Evolutionary conservation across 2,113 vertebrate species (phyloP), one percentile per base, ranked within the genome.

Genomic region (Oxyura jamaicensis): DNA sequence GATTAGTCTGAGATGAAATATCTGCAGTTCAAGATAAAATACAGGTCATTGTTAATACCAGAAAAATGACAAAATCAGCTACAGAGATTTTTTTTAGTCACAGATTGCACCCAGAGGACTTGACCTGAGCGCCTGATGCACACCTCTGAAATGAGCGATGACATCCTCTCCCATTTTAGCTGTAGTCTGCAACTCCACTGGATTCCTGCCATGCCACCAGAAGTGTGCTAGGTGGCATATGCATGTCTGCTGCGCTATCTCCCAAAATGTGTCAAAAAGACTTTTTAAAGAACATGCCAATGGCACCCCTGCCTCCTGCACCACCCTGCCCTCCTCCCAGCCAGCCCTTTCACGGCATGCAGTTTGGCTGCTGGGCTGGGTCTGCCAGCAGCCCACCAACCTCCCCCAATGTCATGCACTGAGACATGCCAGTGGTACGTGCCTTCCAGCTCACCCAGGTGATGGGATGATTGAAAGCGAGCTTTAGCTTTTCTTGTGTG

Each of bases 231-330:
- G 1, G 10, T 84, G 91, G 33, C 95, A 96, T 90, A 91, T 93
- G 90, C 9, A 1, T 80, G 46, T 86, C 94, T 88, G 52, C 39
- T 86, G 56, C 2, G 1, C 42, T 72, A 2, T 58, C 69, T 96
- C 78, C 48, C 81, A 78, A 94, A 95, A 95, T 60, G 58, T 96
- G 89, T 96, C 91, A 91, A 71, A 93, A 84, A 92, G 91, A 81
- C 73, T 59, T 78, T 81, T 86, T 83, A 42, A 39, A 86, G 72
- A 93, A 58, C 33, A 35, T 53, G 85, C 78, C 88, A 90, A 65
- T 50, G 86, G 42, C 72, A 86, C 48, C 58, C 33, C 18, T 5
- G 25, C 46, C 42, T 78, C 56, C 42, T 91, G 8, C 86, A 52
- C 77, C 86, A 84, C 52, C 48, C 35, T 53, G 52, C 75, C 73